Conservation (phyloP, 2,797 vertebrate genomes). For the Chanos chanos region DNA sequence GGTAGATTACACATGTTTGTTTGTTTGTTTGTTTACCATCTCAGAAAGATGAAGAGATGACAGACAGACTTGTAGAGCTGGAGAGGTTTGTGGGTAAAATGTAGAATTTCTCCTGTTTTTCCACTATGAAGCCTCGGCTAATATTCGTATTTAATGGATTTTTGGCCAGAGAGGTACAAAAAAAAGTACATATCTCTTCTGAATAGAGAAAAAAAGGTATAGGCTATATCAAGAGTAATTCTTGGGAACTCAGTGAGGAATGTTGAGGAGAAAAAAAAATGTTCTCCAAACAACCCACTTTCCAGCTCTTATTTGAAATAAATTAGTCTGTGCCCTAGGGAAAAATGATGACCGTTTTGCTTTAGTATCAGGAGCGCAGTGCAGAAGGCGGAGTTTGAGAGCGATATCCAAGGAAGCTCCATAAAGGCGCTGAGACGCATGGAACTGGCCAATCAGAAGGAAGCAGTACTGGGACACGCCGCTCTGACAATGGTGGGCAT, state of each 20-base stretch:
- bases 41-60: conserved; percentile 33
- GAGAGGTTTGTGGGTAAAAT: conserved; percentile 44
- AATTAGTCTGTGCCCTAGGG: not conserved
- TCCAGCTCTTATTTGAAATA: not conserved
- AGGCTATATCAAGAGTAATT: no score
- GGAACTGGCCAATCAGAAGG: conserved; percentile 28
- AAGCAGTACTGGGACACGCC: conserved; percentile 46
- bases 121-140: no score
- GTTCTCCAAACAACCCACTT: no score
- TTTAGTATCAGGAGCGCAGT: conserved; percentile 37
- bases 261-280: no score
- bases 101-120: not conserved
- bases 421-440: conserved; percentile 25
- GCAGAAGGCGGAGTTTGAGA: conserved; percentile 49
- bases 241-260: no score
- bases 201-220: no score
- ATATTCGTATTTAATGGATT: no score
- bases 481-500: conserved; percentile 57
- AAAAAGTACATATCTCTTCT: no score
- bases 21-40: conserved; percentile 2
- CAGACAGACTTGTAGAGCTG: conserved; percentile 25
- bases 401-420: conserved; percentile 35
- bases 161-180: no score
- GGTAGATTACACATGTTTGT: not conserved
- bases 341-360: not conserved